Evolutionary conservation across 2,113 vertebrate genomes (phyloP).

Genomic region (Promerops cafer): DNA sequence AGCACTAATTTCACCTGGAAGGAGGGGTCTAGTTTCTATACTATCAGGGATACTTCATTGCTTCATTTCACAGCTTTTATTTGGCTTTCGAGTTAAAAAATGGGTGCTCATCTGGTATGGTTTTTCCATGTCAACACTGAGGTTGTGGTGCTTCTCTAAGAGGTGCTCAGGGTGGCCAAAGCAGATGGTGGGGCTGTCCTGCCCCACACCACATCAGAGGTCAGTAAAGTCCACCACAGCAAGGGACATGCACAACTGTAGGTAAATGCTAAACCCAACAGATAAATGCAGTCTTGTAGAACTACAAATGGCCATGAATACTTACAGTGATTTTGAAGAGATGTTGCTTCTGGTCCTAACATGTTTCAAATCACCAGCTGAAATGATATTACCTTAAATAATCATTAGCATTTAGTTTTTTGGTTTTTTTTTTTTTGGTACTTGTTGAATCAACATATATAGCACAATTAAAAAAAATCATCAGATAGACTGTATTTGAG

Average conservation of each 20-base stretch:
- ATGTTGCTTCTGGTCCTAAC: background rate
- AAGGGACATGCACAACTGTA: background rate
- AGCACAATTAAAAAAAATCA: background rate
- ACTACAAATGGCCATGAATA: background rate
- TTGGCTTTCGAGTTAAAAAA: background rate
- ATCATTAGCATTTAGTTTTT: background rate
- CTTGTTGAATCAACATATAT: background rate
- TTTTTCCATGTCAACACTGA: background rate
- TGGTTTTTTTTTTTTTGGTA: background rate
- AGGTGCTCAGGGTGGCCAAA: background rate
- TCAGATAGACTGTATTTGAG: background rate
- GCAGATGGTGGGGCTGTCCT: background rate
- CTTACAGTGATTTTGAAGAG: background rate
- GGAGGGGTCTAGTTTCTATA: background rate
- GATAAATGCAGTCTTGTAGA: background rate
- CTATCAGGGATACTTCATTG: background rate
- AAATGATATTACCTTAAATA: background rate
- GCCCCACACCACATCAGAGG: background rate
- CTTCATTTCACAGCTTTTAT: background rate
- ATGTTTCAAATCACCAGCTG: background rate
- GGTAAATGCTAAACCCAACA: background rate
- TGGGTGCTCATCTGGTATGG: accelerated
- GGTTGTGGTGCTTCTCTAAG: background rate
- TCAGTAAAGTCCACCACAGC: background rate
- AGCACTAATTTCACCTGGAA: background rate